These are phyloP conservation scores for Branchellion lobata DNA, from an alignment of 2,888 invertebrate species.

Conservation along the genomic window DNA sequence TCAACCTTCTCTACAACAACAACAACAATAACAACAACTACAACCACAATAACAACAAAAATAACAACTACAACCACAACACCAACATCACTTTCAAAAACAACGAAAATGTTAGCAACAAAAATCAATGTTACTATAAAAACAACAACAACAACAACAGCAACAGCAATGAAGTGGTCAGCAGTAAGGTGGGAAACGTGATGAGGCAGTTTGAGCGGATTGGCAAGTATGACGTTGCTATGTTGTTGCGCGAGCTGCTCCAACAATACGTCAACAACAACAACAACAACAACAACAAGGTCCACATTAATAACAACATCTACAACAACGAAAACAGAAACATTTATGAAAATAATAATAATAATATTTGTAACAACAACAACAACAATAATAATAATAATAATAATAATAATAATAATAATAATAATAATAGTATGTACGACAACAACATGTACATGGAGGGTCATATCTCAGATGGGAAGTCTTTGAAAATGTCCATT, in stretches of 20 bases:
- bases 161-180: conserved; percentile 51
- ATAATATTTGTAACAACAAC: background rate
- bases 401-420: too few relatives aligned
- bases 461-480: too few relatives aligned
- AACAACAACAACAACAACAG: conserved; percentile 5
- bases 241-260: background rate
- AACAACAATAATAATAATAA: background rate
- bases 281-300: background rate
- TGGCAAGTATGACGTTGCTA: background rate
- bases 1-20: background rate
- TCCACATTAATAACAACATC: background rate
- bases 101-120: conserved; percentile 10
- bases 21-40: background rate
- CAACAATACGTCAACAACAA: background rate
- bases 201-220: background rate
- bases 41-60: conserved; percentile 39
- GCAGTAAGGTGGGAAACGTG: conserved; percentile 35
- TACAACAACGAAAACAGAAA: background rate
- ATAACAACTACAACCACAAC: background rate
- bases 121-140: conserved; percentile 48
- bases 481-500: background rate
- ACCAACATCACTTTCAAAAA: conserved; percentile 37
- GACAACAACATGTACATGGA: too few relatives aligned
- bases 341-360: background rate
- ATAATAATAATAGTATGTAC: background rate